Conservation (phyloP, 1,140 invertebrate genomes). For the Nasonia giraulti region DNA sequence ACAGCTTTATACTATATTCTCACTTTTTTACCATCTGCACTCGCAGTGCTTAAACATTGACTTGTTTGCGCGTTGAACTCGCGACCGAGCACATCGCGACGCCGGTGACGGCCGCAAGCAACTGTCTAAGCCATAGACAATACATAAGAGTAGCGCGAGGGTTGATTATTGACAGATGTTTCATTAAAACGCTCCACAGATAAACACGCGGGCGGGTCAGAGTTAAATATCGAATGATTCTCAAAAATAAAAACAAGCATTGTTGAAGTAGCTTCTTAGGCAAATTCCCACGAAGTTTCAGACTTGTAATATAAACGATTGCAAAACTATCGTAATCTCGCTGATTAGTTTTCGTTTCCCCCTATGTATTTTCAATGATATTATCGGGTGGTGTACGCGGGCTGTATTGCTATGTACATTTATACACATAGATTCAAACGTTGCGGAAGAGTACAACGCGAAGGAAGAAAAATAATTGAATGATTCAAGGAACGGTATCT, state of each 20-base stretch:
- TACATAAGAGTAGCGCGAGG: background rate
- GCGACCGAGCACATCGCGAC: background rate
- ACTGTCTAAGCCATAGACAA: slow-evolving; percentile 24
- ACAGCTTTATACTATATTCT: background rate
- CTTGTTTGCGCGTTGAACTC: slow-evolving; percentile 30
- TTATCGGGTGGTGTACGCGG: background rate
- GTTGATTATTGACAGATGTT: slow-evolving; percentile 40
- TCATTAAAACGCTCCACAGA: slow-evolving; percentile 6
- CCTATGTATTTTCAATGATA: background rate
- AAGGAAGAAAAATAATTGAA: background rate
- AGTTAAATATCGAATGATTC: slow-evolving; percentile 21
- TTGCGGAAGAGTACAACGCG: background rate
- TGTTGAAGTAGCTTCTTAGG: slow-evolving; percentile 9
- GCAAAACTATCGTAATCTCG: slow-evolving; percentile 14
- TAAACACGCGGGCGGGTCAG: slow-evolving; percentile 25
- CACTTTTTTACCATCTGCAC: background rate
- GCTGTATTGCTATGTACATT: background rate
- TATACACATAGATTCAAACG: background rate
- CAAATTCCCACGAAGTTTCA: slow-evolving; percentile 29
- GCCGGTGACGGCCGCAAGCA: background rate
- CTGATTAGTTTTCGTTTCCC: slow-evolving; percentile 22
- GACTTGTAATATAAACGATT: background rate
- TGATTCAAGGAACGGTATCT: background rate
- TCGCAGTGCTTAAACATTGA: slow-evolving; percentile 20
- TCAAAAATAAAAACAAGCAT: slow-evolving; percentile 27